Conservation (phyloP, 1,140 invertebrate genomes). For the Ceratitis capitata region DNA sequence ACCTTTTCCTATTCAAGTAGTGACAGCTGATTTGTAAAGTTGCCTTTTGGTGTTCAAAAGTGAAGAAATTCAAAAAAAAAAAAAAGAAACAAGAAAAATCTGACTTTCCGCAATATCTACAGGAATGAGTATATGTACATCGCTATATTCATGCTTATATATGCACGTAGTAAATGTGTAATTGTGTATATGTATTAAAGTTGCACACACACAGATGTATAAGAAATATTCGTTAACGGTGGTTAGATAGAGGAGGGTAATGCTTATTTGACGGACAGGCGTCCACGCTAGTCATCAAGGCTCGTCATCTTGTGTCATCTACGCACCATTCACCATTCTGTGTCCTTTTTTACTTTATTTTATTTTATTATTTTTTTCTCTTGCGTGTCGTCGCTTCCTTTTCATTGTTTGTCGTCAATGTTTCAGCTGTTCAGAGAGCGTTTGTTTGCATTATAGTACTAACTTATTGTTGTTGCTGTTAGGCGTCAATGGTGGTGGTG, state of each 20-base stretch:
- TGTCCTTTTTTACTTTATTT: too few relatives aligned
- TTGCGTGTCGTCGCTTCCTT: background rate
- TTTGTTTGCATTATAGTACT: constrained; percentile 20
- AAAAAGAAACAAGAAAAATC: too few relatives aligned
- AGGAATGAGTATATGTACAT: too few relatives aligned
- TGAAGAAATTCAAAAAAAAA: too few relatives aligned
- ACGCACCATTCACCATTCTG: constrained; percentile 37
- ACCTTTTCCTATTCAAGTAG: too few relatives aligned
- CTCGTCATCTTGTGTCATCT: constrained; percentile 36
- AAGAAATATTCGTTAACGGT: background rate
- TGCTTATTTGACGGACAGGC: constrained; percentile 39
- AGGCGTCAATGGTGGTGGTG: background rate
- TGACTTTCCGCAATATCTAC: too few relatives aligned
- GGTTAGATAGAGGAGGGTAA: background rate
- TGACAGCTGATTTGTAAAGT: too few relatives aligned
- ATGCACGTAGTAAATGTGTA: too few relatives aligned
- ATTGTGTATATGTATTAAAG: too few relatives aligned
- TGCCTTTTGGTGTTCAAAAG: too few relatives aligned
- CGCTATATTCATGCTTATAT: too few relatives aligned
- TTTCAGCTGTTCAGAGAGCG: constrained; percentile 26
- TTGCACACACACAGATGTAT: too few relatives aligned
- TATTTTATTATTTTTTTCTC: constrained; percentile 36
- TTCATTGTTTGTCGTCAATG: constrained; percentile 31
- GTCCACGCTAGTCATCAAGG: constrained; percentile 38
- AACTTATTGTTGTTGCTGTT: background rate